These are phyloP conservation scores for Heliconius charithonia DNA, from an alignment of 2,888 invertebrate genomes.

Conservation along the genomic window DNA sequence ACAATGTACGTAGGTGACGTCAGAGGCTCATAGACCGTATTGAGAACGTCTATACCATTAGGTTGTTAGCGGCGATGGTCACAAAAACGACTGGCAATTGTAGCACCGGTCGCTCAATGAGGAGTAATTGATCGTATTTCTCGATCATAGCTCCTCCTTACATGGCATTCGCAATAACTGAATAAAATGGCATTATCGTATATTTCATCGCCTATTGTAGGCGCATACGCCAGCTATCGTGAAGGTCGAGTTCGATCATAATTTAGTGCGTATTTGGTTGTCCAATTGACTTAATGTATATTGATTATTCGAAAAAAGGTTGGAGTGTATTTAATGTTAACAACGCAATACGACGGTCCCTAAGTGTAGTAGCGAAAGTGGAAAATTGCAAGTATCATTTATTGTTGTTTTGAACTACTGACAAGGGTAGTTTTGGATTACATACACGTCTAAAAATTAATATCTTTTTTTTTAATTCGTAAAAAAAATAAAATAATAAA, in stretches of 20 bases:
- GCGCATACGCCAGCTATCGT: conserved; percentile 11
- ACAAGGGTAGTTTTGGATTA: no score
- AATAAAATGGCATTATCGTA: conserved; percentile 42
- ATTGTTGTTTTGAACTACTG: no score
- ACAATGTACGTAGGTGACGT: conserved; percentile 34
- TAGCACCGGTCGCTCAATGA: conserved; percentile 73
- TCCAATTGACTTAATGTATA: not conserved
- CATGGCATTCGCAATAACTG: conserved; percentile 42
- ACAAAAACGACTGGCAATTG: conserved; percentile 75
- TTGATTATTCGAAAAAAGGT: not conserved
- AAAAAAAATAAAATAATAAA: no score
- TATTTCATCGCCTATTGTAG: conserved; percentile 46
- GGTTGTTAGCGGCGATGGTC: conserved; percentile 56
- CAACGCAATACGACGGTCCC: not conserved
- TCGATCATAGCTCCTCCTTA: conserved; percentile 65
- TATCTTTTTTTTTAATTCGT: no score
- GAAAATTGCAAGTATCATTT: no score
- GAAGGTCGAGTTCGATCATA: conserved; percentile 36
- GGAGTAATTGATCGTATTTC: conserved; percentile 74
- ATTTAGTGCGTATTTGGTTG: conserved; percentile 7
- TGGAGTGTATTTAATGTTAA: not conserved
- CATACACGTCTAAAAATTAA: no score
- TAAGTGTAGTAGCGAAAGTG: no score
- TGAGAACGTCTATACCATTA: conserved; percentile 52
- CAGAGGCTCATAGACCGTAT: conserved; percentile 38